These are phyloP conservation scores for Eufriesea mexicana DNA, from an alignment of 1,140 invertebrate genomes.

Conservation along the genomic window DNA sequence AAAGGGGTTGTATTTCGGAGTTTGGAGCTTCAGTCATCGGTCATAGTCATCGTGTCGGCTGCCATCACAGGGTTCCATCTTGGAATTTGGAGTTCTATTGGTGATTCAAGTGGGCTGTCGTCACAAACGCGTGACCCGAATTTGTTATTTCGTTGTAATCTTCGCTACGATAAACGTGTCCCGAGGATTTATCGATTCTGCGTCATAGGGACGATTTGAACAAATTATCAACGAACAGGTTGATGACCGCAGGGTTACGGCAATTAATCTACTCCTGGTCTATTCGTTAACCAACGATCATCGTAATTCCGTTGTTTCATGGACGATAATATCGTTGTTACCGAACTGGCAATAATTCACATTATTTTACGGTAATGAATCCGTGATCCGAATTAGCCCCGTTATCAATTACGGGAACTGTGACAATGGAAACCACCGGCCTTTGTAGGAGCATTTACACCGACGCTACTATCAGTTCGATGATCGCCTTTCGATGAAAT, in stretches of 20 bases:
- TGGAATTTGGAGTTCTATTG: too few species aligned
- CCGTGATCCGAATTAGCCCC: background rate
- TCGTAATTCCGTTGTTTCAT: background rate
- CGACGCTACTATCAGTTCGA: background rate
- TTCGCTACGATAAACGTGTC: background rate
- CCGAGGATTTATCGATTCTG: background rate
- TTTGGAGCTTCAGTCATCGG: too few species aligned
- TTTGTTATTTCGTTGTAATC: too few species aligned
- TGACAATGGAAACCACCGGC: too few species aligned
- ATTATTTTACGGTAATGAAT: background rate
- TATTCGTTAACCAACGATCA: background rate
- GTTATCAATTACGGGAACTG: background rate
- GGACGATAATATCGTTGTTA: background rate
- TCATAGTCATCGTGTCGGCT: too few species aligned
- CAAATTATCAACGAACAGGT: background rate
- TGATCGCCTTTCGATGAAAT: background rate
- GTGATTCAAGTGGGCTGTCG: too few species aligned
- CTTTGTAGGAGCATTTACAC: background rate
- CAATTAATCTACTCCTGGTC: background rate
- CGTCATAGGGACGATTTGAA: background rate
- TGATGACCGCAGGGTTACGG: background rate
- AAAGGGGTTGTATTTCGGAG: too few species aligned
- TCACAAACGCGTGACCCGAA: too few species aligned
- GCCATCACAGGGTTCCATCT: too few species aligned
- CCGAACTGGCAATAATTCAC: background rate